Evolutionary conservation across 2,888 invertebrate species (phyloP).

Genomic region (Sycophila texana): DNA sequence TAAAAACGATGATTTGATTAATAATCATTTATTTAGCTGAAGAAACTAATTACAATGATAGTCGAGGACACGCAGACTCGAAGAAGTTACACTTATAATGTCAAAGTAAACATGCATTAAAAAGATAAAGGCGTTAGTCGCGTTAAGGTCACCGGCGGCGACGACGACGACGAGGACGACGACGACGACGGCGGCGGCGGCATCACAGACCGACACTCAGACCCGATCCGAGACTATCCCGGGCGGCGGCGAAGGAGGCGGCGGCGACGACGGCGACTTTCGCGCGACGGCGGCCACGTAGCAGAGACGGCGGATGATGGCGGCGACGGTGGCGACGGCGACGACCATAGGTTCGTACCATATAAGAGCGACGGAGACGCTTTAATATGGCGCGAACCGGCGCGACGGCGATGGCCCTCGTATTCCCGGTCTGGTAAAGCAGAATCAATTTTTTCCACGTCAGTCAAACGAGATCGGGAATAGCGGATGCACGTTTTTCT

Average conservation of each 20-base stretch:
- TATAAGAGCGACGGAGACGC: constrained; percentile 68
- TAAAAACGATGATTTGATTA: background rate
- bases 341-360: constrained; percentile 22
- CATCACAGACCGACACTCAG: constrained; percentile 59
- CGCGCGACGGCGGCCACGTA: constrained; percentile 74
- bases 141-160: constrained; percentile 55
- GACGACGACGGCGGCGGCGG: constrained; percentile 1
- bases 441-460: constrained; percentile 61
- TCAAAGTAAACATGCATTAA: constrained; percentile 25
- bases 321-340: constrained; percentile 58
- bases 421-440: constrained; percentile 82
- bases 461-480: constrained; percentile 64
- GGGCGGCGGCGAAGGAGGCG: constrained; percentile 64
- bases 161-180: constrained; percentile 54
- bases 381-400: constrained; percentile 90
- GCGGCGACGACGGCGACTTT: constrained; percentile 68
- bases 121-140: background rate
- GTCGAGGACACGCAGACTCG: background rate
- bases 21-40: background rate
- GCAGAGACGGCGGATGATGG: constrained; percentile 47
- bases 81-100: constrained; percentile 19
- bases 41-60: constrained; percentile 9
- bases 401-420: constrained; percentile 90
- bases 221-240: constrained; percentile 66
- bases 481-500: constrained; percentile 45